Evolutionary conservation across 2,888 invertebrate genomes (phyloP).

Genomic region (Helobdella robusta): DNA sequence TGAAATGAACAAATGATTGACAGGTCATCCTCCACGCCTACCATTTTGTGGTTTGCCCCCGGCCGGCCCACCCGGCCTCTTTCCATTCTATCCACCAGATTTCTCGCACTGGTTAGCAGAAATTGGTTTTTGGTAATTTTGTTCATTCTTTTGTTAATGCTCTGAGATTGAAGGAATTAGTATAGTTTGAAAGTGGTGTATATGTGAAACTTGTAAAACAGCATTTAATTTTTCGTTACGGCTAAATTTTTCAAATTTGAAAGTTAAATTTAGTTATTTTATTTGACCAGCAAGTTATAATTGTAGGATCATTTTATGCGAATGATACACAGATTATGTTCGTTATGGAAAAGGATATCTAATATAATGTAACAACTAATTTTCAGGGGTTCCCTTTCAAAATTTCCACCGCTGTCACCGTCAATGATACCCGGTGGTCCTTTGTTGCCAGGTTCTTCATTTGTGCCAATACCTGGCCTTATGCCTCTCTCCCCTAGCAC

Average conservation of each 20-base stretch:
- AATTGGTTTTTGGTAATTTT: neutral
- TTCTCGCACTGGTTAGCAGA: conserved; percentile 5
- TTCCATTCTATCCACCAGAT: conserved; percentile 2
- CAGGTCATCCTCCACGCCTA: conserved; percentile 11
- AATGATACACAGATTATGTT: too few species aligned
- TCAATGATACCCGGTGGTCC: neutral
- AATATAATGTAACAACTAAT: too few species aligned
- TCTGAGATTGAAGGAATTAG: neutral
- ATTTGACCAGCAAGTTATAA: too few species aligned
- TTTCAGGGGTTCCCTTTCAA: neutral
- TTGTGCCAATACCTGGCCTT: conserved; percentile 1
- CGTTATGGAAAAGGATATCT: too few species aligned
- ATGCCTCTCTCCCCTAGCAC: neutral
- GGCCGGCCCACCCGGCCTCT: neutral
- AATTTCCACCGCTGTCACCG: neutral
- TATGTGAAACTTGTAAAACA: too few species aligned
- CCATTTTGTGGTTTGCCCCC: neutral
- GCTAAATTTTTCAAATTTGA: too few species aligned
- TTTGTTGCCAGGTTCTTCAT: neutral
- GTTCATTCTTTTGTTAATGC: neutral
- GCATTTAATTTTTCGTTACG: too few species aligned
- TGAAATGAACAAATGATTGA: neutral
- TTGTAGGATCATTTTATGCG: too few species aligned
- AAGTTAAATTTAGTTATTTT: too few species aligned
- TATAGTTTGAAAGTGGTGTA: neutral